Conservation (phyloP, 2,113 vertebrate species). For the Lonchura striata region DNA sequence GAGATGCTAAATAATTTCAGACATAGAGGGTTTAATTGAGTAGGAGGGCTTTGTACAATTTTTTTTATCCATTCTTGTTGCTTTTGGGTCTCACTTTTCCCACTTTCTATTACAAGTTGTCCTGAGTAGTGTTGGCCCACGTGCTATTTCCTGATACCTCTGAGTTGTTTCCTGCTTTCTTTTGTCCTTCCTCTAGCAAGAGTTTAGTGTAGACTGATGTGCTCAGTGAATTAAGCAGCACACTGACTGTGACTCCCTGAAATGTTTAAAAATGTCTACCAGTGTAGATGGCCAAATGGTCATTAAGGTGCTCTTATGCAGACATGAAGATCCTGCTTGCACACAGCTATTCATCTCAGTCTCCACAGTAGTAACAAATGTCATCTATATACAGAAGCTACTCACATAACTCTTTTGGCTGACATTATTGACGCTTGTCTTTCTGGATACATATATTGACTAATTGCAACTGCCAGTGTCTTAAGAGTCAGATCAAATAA, state of each 20-base stretch:
- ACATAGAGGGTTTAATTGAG: background rate
- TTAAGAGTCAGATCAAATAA: conserved; percentile 48
- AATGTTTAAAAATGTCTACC: background rate
- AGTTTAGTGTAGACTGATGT: background rate
- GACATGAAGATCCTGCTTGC: background rate
- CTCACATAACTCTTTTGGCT: conserved; percentile 69
- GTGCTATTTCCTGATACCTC: background rate
- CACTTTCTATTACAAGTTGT: background rate
- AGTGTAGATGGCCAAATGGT: background rate
- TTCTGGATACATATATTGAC: conserved; percentile 40
- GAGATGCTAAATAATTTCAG: background rate
- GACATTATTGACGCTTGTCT: conserved; percentile 59
- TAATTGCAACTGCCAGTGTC: conserved; percentile 33
- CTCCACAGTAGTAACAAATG: conserved; percentile 63
- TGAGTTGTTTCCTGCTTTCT: background rate
- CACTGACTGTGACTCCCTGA: background rate
- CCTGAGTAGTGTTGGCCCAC: background rate
- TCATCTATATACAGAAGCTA: conserved; percentile 72
- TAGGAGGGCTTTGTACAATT: background rate
- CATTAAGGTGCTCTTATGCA: background rate
- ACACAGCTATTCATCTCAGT: conserved; percentile 37
- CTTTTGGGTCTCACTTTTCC: background rate
- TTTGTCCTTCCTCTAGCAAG: background rate
- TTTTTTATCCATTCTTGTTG: background rate
- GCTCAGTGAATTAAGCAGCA: background rate